These are phyloP conservation scores for Jordanella pulchra DNA, from an alignment of 2,797 vertebrate genomes.

Conservation along the genomic window DNA sequence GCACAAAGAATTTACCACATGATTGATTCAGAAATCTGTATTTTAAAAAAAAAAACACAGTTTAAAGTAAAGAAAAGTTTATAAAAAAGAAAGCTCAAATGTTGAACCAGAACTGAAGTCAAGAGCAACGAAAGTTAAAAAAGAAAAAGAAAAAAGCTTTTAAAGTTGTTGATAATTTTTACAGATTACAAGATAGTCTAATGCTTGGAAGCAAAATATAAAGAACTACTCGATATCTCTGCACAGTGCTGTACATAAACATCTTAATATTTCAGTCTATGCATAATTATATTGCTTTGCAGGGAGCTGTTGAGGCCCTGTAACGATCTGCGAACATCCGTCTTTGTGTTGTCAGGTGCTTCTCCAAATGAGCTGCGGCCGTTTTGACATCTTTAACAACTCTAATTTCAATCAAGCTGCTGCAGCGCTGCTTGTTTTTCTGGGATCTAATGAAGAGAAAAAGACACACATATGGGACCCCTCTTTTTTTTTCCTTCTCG, in stretches of 20 bases:
- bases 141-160: neutral
- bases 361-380: constrained; percentile 50
- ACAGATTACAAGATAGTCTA: neutral
- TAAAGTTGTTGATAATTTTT: neutral
- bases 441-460: constrained; percentile 80
- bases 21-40: too few species aligned
- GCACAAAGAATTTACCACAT: too few species aligned
- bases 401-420: constrained; percentile 72
- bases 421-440: constrained; percentile 69
- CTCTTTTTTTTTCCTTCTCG: constrained; percentile 6
- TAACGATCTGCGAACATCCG: constrained; percentile 4
- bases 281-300: neutral
- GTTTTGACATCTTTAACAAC: constrained; percentile 66
- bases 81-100: neutral
- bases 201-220: neutral
- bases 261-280: neutral
- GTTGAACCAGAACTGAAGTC: neutral
- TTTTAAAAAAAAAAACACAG: neutral
- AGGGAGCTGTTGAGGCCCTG: neutral
- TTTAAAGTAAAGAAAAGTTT: neutral
- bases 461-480: constrained; percentile 79
- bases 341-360: constrained; percentile 42
- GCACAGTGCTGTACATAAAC: neutral
- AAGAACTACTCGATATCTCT: neutral
- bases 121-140: neutral